phyloP scores from a whole-genome alignment of 1,140 invertebrate genomes.

The Drosophila virilis region DNA sequence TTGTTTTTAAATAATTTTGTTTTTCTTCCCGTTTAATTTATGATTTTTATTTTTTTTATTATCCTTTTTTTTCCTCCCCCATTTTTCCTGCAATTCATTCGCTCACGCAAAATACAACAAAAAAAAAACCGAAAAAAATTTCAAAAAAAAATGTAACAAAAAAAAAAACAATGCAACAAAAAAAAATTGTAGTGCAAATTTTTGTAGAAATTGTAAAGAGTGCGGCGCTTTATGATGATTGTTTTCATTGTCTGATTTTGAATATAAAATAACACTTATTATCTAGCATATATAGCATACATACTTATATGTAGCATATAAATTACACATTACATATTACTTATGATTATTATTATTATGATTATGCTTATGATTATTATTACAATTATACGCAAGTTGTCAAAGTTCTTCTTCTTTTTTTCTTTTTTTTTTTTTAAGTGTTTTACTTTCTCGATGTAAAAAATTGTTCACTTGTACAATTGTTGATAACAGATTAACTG shows the following conservation, averaged over 20 bases:
- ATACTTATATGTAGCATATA: conserved; percentile 45
- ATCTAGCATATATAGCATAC: conserved; percentile 37
- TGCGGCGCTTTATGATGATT: conserved; percentile 45
- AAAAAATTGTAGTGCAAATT: conserved; percentile 32
- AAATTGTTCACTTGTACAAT: conserved; percentile 70
- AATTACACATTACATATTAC: conserved; percentile 41
- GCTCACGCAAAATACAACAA: conserved; percentile 3
- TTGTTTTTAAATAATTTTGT: conserved; percentile 5
- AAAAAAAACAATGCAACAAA: conserved; percentile 9
- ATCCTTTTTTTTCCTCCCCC: neutral
- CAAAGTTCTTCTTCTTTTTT: conserved; percentile 34
- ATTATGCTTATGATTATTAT: conserved; percentile 43
- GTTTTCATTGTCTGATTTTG: conserved; percentile 52
- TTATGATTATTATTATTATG: conserved; percentile 36
- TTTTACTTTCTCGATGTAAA: conserved; percentile 67
- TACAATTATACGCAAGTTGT: conserved; percentile 41
- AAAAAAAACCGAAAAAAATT: conserved; percentile 3
- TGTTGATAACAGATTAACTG: conserved; percentile 61
- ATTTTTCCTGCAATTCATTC: neutral
- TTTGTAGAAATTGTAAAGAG: conserved; percentile 38
- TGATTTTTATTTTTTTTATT: neutral
- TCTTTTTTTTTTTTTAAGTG: conserved; percentile 19
- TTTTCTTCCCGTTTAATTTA: conserved; percentile 3
- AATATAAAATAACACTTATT: conserved; percentile 25
- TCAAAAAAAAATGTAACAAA: conserved; percentile 8